Conservation (phyloP, 2,113 vertebrate genomes). For the Neomonachus schauinslandi region DNA sequence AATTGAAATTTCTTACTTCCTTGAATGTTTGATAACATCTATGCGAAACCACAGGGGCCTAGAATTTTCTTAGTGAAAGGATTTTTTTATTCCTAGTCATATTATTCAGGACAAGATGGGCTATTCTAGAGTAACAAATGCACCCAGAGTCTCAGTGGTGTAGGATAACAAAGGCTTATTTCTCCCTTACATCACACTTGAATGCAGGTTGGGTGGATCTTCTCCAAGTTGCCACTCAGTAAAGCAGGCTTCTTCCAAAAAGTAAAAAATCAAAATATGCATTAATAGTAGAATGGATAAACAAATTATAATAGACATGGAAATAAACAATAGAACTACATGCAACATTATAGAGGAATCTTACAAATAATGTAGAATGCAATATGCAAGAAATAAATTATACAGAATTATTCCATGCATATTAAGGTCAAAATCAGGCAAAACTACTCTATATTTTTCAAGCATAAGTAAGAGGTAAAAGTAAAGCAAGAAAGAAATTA, state of each 20-base stretch:
- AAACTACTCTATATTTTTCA: neutral
- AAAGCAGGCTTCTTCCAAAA: neutral
- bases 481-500: neutral
- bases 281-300: neutral
- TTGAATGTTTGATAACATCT: neutral
- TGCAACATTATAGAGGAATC: neutral
- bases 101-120: neutral
- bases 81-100: neutral
- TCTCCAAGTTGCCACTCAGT: neutral
- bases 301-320: neutral
- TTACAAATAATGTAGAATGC: neutral
- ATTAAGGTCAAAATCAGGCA: neutral
- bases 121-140: conserved; percentile 12
- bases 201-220: neutral
- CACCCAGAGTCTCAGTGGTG: neutral
- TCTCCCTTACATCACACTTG: neutral
- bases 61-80: neutral
- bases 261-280: neutral
- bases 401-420: neutral
- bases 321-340: conserved; percentile 4
- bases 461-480: neutral
- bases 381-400: neutral
- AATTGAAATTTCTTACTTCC: neutral
- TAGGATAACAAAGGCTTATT: neutral
- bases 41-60: neutral